Conservation (phyloP, 2,113 vertebrate species). For the Carassius carassius region DNA sequence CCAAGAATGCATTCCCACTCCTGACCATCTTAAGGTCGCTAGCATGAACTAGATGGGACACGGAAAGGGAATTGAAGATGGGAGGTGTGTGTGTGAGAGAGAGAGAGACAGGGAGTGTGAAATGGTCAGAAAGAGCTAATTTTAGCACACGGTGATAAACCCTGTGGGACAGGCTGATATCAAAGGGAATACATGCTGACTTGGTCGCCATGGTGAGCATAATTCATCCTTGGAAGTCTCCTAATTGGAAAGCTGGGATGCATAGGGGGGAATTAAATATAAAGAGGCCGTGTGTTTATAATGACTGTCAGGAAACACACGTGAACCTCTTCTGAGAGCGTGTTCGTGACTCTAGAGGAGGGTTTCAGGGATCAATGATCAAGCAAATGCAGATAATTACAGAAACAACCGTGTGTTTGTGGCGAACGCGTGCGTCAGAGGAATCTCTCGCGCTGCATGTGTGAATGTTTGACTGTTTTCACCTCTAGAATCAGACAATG, state of each 20-base stretch:
- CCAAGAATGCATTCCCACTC: slow-evolving; percentile 6
- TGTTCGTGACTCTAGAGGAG: background rate
- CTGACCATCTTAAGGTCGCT: background rate
- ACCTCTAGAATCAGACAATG: too few species aligned
- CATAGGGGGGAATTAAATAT: slow-evolving; percentile 32
- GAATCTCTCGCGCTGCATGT: too few species aligned
- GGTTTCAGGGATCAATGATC: background rate
- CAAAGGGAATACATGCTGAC: slow-evolving; percentile 71
- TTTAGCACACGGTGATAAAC: slow-evolving; percentile 70
- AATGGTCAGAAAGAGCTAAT: slow-evolving; percentile 62
- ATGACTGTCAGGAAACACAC: background rate
- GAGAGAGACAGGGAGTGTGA: slow-evolving; percentile 1
- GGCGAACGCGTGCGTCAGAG: too few species aligned
- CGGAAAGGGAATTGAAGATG: too few species aligned
- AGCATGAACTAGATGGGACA: background rate
- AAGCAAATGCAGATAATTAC: background rate
- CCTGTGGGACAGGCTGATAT: slow-evolving; percentile 69
- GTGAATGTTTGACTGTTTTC: too few species aligned
- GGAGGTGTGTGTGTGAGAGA: slow-evolving; percentile 1
- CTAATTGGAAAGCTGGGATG: slow-evolving; percentile 64
- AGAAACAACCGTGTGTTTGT: background rate
- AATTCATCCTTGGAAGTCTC: slow-evolving; percentile 68
- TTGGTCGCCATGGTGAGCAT: slow-evolving; percentile 74
- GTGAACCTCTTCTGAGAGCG: background rate
- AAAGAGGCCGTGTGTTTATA: background rate